Evolutionary conservation across 2,797 vertebrate species (phyloP).

Genomic region (Crenichthys baileyi): DNA sequence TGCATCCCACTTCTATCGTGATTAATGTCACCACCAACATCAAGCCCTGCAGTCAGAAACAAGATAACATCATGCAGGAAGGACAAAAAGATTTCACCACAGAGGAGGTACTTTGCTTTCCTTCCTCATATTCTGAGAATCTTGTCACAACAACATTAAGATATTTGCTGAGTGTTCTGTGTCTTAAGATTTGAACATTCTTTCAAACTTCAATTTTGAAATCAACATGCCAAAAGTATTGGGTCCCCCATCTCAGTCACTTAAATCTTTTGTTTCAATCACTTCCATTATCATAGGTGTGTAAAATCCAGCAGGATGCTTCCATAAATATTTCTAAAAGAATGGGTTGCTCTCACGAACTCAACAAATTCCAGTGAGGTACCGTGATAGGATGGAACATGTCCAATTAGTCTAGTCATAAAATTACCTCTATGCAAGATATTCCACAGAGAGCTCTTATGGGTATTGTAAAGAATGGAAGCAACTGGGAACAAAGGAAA

Average conservation of each 20-base stretch:
- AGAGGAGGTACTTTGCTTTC: constrained; percentile 52
- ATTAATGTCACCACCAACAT: constrained; percentile 75
- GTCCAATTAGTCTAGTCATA: too few species aligned
- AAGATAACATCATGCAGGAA: constrained; percentile 33
- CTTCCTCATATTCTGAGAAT: not conserved
- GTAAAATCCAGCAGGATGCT: not conserved
- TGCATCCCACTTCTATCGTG: constrained; percentile 69
- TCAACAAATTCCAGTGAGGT: too few species aligned
- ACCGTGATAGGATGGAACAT: not conserved
- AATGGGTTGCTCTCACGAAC: too few species aligned
- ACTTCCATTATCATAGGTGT: not conserved
- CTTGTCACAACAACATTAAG: not conserved
- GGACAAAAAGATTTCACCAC: constrained; percentile 19
- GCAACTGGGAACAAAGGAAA: too few species aligned
- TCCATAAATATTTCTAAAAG: not conserved
- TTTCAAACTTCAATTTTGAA: not conserved
- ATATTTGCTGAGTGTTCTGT: not conserved
- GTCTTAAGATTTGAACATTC: not conserved
- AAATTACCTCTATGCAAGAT: too few species aligned
- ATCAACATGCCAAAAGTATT: not conserved
- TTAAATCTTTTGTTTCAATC: not conserved
- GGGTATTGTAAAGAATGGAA: not conserved
- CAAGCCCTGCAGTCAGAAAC: constrained; percentile 55
- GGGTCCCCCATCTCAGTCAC: too few species aligned
- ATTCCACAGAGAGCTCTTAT: not conserved